These are phyloP conservation scores for Oryzias curvinotus DNA, from an alignment of 2,113 vertebrate species.

Conservation along the genomic window DNA sequence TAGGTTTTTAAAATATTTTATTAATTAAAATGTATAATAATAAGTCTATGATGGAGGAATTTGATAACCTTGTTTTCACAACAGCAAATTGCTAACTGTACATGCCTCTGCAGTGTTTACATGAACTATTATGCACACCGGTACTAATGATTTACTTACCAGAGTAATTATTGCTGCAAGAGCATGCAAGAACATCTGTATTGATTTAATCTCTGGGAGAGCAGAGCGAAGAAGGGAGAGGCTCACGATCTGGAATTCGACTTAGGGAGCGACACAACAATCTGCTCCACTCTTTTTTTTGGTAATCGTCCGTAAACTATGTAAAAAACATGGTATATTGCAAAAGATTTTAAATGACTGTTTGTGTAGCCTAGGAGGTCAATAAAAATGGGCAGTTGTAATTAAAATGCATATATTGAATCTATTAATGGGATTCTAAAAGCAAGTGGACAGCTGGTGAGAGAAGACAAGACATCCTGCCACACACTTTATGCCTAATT, in stretches of 20 bases:
- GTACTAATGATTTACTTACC: slow-evolving; percentile 79
- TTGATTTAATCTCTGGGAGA: slow-evolving; percentile 70
- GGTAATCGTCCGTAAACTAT: slow-evolving; percentile 77
- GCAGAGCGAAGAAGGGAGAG: slow-evolving; percentile 56
- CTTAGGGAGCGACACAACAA: slow-evolving; percentile 68
- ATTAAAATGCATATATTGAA: slow-evolving; percentile 50
- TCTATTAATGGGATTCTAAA: slow-evolving; percentile 53
- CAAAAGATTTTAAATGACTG: slow-evolving; percentile 60
- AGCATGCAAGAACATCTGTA: slow-evolving; percentile 79
- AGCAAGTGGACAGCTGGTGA: slow-evolving; percentile 59
- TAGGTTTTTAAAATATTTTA: too few species aligned
- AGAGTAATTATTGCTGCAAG: slow-evolving; percentile 75
- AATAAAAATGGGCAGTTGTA: slow-evolving; percentile 42
- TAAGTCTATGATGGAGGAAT: too few species aligned
- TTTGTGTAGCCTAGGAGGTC: slow-evolving; percentile 53
- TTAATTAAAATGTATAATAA: too few species aligned
- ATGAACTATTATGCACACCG: slow-evolving; percentile 71
- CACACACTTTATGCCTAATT: slow-evolving; percentile 44
- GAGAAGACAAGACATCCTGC: slow-evolving; percentile 41
- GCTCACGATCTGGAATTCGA: slow-evolving; percentile 74
- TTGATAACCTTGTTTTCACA: too few species aligned
- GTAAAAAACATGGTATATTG: slow-evolving; percentile 43
- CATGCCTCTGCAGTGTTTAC: slow-evolving; percentile 65
- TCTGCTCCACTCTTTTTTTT: slow-evolving; percentile 75
- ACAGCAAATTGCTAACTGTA: too few species aligned